Percentiles rank a stretch among this genome's conserved stretches.
Conservation (phyloP, 2,797 vertebrate genomes). For the Melanotaenia parkinsoni region DNA sequence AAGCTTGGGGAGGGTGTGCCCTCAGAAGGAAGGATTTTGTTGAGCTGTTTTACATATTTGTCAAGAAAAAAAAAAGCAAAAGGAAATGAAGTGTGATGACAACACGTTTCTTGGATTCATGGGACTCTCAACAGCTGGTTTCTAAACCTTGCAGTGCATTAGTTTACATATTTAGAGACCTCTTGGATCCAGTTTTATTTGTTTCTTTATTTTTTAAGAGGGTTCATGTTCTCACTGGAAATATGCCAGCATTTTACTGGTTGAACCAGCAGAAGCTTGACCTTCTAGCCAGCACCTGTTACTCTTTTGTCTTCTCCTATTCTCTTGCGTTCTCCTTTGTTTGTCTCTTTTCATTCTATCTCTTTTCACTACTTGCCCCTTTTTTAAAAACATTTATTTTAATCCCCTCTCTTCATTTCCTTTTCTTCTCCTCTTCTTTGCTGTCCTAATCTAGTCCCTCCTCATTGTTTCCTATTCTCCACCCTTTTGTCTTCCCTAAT, state of each 20-base stretch:
- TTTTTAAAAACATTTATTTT: no score
- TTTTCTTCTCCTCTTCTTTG: background rate
- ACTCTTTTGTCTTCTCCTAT: background rate
- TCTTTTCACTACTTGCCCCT: no score
- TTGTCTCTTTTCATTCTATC: background rate
- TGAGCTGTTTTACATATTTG: conserved; percentile 77
- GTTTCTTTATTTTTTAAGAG: conserved; percentile 54
- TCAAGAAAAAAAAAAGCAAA: conserved; percentile 67
- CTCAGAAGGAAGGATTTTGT: conserved; percentile 79
- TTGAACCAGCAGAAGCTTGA: background rate
- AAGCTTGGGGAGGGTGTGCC: conserved; percentile 68
- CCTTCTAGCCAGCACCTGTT: conserved; percentile 27
- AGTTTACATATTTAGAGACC: conserved; percentile 58
- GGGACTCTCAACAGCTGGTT: conserved; percentile 72
- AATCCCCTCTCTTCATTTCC: background rate
- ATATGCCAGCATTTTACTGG: conserved; percentile 8
- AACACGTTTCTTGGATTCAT: conserved; percentile 57
- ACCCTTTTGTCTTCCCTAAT: background rate
- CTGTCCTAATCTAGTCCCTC: background rate
- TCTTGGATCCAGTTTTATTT: conserved; percentile 43
- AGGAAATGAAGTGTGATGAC: conserved; percentile 65
- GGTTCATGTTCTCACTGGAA: conserved; percentile 28
- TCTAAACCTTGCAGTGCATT: conserved; percentile 73
- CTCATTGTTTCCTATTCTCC: background rate
- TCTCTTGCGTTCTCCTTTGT: background rate